Evolutionary conservation across 2,888 invertebrate species (phyloP).

Genomic region (Frankliniella fusca): DNA sequence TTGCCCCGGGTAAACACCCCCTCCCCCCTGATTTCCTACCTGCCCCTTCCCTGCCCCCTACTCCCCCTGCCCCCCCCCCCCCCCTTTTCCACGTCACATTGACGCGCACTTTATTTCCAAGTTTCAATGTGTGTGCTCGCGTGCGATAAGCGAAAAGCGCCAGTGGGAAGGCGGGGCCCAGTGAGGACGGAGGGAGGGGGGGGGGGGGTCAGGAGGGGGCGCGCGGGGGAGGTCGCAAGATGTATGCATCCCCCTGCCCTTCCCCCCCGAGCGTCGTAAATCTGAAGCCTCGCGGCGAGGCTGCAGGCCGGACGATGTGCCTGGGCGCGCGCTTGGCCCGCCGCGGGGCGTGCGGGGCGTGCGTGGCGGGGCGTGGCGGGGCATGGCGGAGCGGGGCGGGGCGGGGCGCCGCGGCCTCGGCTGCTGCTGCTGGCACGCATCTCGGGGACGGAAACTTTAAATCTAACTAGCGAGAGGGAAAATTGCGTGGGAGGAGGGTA

Average conservation of each 20-base stretch:
- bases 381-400: slow-evolving; percentile 37
- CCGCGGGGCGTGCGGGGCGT: background rate
- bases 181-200: too few relatives aligned
- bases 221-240: too few relatives aligned
- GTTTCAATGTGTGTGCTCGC: too few relatives aligned
- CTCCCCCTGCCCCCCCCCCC: too few relatives aligned
- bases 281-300: background rate
- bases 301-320: slow-evolving; percentile 59
- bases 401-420: background rate
- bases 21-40: too few relatives aligned
- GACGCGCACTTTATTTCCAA: too few relatives aligned
- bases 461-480: slow-evolving; percentile 7
- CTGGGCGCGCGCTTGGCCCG: background rate
- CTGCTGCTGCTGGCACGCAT: background rate
- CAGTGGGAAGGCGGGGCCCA: too few relatives aligned
- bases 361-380: background rate
- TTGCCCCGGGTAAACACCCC: too few relatives aligned
- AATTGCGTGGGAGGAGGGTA: background rate
- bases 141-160: too few relatives aligned
- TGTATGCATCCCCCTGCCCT: background rate
- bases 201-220: too few relatives aligned
- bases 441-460: slow-evolving; percentile 19
- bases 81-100: too few relatives aligned
- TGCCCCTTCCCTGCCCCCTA: too few relatives aligned
- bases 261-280: background rate